Percentiles rank a stretch among this genome's conserved stretches.
Evolutionary conservation across 2,113 vertebrate genomes (phyloP).

Genomic region (Hypomesus transpacificus): DNA sequence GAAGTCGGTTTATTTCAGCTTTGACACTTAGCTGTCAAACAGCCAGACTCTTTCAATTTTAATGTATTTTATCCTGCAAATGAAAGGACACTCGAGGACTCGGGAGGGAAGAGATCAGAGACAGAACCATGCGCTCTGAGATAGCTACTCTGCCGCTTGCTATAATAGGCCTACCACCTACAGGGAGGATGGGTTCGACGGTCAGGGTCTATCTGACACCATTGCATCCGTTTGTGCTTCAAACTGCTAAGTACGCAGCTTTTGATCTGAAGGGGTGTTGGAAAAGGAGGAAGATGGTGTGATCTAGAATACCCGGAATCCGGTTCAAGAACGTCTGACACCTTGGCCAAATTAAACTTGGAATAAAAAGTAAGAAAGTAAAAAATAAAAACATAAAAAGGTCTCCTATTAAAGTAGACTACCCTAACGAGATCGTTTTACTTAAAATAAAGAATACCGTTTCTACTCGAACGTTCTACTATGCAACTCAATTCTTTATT

Average conservation of each 20-base stretch:
- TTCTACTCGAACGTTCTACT: no score
- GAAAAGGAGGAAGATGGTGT: not conserved
- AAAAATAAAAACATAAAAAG: no score
- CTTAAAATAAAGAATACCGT: no score
- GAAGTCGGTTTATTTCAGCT: not conserved
- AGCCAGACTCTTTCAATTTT: not conserved
- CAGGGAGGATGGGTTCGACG: not conserved
- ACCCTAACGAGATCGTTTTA: no score
- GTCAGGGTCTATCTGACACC: conserved; percentile 12
- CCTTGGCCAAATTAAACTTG: no score
- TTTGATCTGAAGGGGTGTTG: not conserved
- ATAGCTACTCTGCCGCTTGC: not conserved
- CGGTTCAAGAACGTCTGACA: no score
- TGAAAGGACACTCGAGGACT: not conserved
- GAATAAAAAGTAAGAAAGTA: no score
- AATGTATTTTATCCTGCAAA: conserved; percentile 1
- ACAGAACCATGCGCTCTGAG: not conserved
- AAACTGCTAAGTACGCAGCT: no score
- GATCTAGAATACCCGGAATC: no score
- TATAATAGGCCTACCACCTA: not conserved
- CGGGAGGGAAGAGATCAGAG: not conserved
- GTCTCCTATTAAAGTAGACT: no score
- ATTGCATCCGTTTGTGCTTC: conserved; percentile 2
- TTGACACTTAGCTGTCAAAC: conserved; percentile 29
- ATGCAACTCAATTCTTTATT: no score